Evolutionary conservation across 2,888 invertebrate species (phyloP), one percentile per base, ranked within the genome.

Genomic region (Aplocera efformata): DNA sequence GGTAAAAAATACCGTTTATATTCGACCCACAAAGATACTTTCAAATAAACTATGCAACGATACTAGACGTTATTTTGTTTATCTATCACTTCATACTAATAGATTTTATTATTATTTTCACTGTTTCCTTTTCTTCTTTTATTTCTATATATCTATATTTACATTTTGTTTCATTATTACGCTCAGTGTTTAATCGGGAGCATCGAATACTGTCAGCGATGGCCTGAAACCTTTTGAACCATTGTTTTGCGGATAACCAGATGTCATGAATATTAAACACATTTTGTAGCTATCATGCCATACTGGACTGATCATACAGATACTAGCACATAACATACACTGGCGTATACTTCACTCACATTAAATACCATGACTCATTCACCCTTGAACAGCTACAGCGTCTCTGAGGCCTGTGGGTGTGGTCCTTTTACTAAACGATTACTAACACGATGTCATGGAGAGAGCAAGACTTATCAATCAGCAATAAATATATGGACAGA

Each of bases 1-100:
- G 91, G 91, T 91, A 91, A 91, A 17, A 83, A 91, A 82, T 81
- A 79, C 80, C 79, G 76, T 84, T 82, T 82, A 72, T 85, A 83
- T 76, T 76, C 79, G 84, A 82, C 82, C 86, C 86, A 83, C 86
- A 76, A 80, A 61, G 77, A 79, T 80, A 85, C 80, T 74, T 81
- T 83, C 84, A 76, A 71, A 77, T 75, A 79, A 78, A 83, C 83
- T 84, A 77, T 84, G 85, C 86, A 84, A 84, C 73, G 74, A 79
- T 78, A 78, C 73, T 84, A 85, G 82, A 72, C 79, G 70, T 82
- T 79, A 72, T 31, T 77, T 76, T 77, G 73, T 78, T 85, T 68
- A 66, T 76, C 73, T 82, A 67, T 83, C 86, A 88, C 86, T 82
- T 82, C 83, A 84, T 84, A 72, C 65, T 68, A 80, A 62, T 82